These are phyloP conservation scores for Misgurnus mizolepis DNA, from an alignment of 2,113 vertebrate genomes.

Conservation along the genomic window DNA sequence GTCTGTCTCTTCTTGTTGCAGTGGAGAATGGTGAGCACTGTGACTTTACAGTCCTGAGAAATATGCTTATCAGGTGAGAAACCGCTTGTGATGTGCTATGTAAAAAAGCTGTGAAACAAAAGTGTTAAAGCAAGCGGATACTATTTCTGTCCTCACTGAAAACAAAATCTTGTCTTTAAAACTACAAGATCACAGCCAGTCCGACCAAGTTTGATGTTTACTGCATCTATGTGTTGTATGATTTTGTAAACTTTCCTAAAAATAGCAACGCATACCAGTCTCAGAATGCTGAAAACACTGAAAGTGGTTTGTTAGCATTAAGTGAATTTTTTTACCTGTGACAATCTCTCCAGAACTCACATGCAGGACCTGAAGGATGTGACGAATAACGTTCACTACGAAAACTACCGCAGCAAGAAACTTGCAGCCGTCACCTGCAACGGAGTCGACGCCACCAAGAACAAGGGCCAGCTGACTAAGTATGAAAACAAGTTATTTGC, in stretches of 20 bases:
- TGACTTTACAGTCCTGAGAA: constrained; percentile 80
- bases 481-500: constrained; percentile 44
- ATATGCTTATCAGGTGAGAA: constrained; percentile 81
- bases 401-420: constrained; percentile 81
- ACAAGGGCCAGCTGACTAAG: constrained; percentile 80
- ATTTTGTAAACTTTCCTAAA: neutral
- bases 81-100: neutral
- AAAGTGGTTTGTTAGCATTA: neutral
- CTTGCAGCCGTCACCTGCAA: constrained; percentile 81
- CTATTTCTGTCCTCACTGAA: neutral
- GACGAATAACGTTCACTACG: constrained; percentile 82
- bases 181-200: no score
- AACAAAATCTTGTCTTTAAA: neutral
- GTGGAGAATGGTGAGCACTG: constrained; percentile 83
- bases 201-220: no score
- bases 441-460: constrained; percentile 74
- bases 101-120: no score
- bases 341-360: constrained; percentile 68
- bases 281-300: no score
- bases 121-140: no score
- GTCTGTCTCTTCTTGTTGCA: constrained; percentile 62
- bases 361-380: constrained; percentile 84
- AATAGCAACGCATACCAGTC: neutral
- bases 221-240: no score
- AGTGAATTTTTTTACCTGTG: neutral